Base-by-base conservation (phyloP, 2,113 vertebrate species). In the Echinops telfairi region DNA sequence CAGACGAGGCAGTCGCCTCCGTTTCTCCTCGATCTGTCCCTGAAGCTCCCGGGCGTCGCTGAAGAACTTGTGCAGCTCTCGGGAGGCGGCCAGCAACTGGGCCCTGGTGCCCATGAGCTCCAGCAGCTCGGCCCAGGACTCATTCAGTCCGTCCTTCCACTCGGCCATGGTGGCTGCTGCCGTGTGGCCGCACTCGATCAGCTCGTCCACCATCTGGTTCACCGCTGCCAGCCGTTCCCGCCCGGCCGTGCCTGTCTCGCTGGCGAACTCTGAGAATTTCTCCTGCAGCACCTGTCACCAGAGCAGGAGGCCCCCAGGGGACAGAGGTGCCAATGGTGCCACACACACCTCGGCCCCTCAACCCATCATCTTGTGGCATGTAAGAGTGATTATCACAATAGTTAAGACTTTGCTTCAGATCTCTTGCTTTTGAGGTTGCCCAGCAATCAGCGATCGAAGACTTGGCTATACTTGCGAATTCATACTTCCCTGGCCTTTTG, bases 201-300 rank as follows among this genome's bases (percentile, higher is more conserved):
- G 98, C 95, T 99, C 99, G 0, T 99, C 99, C 97, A 99, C 99
- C 99, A 99, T 99, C 97, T 99, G 99, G 97, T 99, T 99, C 92
- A 99, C 97, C 0, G 99, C 99, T 0, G 98, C 98, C 96, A 99
- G 98, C 15, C 99, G 98, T 93, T 99, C 99, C 90, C 99, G 98
- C 2, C 99, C 99, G 0, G 99, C 93, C 0, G 95, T 98, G 79
- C 99, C 99, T 0, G 99, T 99, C 97, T 99, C 99, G 0, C 96
- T 98, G 14, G 99, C 99, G 5, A 99, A 99, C 96, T 99, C 99
- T 0, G 99, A 99, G 95, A 99, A 99, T 82, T 99, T 99, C 97
- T 99, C 99, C 98, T 99, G 99, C 15, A 99, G 98, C 2, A 98
- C 93, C 98, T 98, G 96, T 0, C 58, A 19, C 25, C 0, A 1